Percentiles rank a stretch among this genome's conserved stretches.
phyloP scores from a whole-genome alignment of 2,888 invertebrate species.

The Andrena minutula region DNA sequence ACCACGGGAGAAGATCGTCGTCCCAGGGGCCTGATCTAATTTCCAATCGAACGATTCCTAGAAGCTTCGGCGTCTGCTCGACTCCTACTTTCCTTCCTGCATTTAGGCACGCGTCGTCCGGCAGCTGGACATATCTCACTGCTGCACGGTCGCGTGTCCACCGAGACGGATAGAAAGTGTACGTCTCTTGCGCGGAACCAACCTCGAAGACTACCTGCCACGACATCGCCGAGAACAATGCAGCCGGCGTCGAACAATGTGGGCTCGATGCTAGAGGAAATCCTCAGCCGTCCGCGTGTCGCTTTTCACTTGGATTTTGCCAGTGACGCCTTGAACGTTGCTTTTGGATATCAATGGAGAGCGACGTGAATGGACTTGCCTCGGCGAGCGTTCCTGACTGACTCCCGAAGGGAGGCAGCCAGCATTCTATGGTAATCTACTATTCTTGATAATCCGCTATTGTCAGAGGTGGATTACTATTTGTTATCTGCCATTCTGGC shows the following conservation, averaged over 20 bases:
- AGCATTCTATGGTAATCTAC: neutral
- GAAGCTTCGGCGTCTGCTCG: conserved; percentile 40
- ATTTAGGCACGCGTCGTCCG: conserved; percentile 76
- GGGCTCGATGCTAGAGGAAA: conserved; percentile 47
- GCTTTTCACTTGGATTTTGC: conserved; percentile 42
- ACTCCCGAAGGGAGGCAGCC: neutral
- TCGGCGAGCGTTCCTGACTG: neutral
- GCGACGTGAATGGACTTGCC: conserved; percentile 13
- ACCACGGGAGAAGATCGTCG: neutral
- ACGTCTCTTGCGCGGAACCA: conserved; percentile 55
- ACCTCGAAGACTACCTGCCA: conserved; percentile 59
- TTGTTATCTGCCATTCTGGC: conserved; percentile 9
- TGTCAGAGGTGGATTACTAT: conserved; percentile 4
- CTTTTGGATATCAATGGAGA: conserved; percentile 31
- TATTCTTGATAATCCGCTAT: conserved; percentile 11
- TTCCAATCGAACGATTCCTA: conserved; percentile 67
- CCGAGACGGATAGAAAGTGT: conserved; percentile 79
- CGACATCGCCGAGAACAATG: conserved; percentile 65
- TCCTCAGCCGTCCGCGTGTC: conserved; percentile 30
- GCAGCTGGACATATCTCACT: conserved; percentile 63
- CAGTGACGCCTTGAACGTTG: conserved; percentile 32
- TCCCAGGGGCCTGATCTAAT: conserved; percentile 51
- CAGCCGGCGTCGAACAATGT: conserved; percentile 59
- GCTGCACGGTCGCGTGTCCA: conserved; percentile 76
- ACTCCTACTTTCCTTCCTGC: conserved; percentile 77